Base-by-base conservation (phyloP, 2,888 invertebrate species). In the Metalampra italica region DNA sequence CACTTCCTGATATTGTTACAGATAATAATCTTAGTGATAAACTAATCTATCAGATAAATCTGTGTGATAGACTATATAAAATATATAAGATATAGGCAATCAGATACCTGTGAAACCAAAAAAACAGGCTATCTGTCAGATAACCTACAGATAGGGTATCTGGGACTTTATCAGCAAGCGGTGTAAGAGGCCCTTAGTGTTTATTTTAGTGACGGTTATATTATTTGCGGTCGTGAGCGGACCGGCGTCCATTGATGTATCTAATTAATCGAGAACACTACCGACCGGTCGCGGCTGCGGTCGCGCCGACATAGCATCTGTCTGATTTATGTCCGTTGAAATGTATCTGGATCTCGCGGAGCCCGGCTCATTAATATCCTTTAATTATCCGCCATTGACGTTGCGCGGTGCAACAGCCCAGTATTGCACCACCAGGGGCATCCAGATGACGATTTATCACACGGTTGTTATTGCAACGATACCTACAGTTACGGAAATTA, bases 251-350 rank as follows among this genome's bases (percentile, higher is more conserved):
- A 76, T 79, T 83, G 82, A 83, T 74, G 76, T 73, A 43, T 59
- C 69, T 82, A 83, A 86, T 83, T 82, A 79, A 84, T 83, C 72
- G 75, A 73, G 74, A 74, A 71, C 73, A 77, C 68, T 72, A 75
- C 74, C 57, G 70, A 59, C 66, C 66, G 65, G 68, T 75, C 67
- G 73, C 57, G 22, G 22, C 65, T 65, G 58, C 57, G 22, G 22
- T 22, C 22, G 22, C 22, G 22, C 22, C 22, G 22, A 5, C 22
- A 22, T 22, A 2, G 22, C 22, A 22, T 22, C 22, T 22, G 52
- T 60, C 71, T 80, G 82, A 84, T 82, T 82, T 77, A 83, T 80
- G 60, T 64, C 65, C 61, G 62, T 62, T 62, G 60, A 71, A 77
- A 80, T 71, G 67, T 68, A 68, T 66, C 64, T 66, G 61, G 74